Evolutionary conservation across 2,113 vertebrate genomes (phyloP).

Genomic region (Chitala chitala): DNA sequence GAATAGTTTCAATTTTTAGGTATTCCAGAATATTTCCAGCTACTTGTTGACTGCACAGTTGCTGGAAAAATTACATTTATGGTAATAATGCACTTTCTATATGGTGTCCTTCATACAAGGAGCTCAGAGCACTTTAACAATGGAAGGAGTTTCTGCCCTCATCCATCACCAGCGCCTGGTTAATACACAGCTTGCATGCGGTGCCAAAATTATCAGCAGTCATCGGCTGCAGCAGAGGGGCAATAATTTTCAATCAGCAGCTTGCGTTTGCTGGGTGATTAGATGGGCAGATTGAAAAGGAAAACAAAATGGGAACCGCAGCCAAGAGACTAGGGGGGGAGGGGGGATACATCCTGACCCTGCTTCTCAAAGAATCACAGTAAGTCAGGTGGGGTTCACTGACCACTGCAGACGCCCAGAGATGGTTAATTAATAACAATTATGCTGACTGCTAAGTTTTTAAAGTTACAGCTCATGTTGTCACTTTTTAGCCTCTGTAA

Average conservation of each 20-base stretch:
- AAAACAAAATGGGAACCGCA: neutral
- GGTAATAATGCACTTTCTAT: neutral
- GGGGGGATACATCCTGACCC: neutral
- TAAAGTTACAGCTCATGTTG: too few relatives aligned
- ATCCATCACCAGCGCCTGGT: neutral
- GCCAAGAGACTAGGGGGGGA: neutral
- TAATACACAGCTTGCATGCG: neutral
- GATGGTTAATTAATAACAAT: neutral
- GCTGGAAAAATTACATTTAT: conserved; percentile 4
- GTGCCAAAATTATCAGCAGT: neutral
- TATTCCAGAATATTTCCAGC: neutral
- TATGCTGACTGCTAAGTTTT: too few relatives aligned
- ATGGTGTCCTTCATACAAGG: neutral
- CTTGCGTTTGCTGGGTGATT: neutral
- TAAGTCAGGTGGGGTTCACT: neutral
- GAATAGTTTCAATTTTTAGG: neutral
- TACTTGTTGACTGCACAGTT: neutral
- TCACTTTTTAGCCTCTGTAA: too few relatives aligned
- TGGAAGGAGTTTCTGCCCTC: conserved; percentile 10
- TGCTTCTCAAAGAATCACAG: neutral
- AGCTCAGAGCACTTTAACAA: neutral
- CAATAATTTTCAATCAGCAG: neutral
- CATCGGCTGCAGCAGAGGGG: too few relatives aligned
- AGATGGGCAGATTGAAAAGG: neutral
- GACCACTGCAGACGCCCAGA: neutral